These are phyloP conservation scores for Catamblyrhynchus diadema DNA, from an alignment of 2,797 vertebrate genomes.

Conservation along the genomic window DNA sequence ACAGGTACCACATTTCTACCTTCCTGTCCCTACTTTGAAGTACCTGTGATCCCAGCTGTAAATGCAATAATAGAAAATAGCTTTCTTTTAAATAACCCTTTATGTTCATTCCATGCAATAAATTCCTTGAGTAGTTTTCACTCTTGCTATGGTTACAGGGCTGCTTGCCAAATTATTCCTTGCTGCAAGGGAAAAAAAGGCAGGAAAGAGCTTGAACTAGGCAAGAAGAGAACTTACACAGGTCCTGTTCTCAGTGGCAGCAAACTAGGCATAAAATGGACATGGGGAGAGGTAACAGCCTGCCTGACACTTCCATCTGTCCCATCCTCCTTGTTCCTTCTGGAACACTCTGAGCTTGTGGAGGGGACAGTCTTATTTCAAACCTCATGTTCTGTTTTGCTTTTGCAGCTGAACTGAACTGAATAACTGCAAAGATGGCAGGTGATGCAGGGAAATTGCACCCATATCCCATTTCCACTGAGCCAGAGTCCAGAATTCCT, in stretches of 20 bases:
- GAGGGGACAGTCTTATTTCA: neutral
- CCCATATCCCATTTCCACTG: fast-evolving
- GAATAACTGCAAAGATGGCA: neutral
- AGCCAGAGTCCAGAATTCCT: neutral
- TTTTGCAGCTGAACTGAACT: neutral
- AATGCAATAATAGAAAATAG: neutral
- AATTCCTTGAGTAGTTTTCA: neutral
- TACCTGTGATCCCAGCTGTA: neutral
- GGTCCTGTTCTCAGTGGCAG: neutral
- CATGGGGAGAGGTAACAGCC: neutral
- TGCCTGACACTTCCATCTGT: neutral
- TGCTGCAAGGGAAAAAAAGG: neutral
- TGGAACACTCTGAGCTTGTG: neutral
- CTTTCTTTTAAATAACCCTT: neutral
- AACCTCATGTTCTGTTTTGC: neutral
- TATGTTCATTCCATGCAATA: neutral
- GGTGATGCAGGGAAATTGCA: neutral
- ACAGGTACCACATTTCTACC: neutral
- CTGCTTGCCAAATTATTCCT: neutral
- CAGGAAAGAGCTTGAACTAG: neutral
- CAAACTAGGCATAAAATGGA: neutral
- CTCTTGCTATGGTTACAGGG: neutral
- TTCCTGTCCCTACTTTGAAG: neutral
- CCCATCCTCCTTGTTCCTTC: neutral
- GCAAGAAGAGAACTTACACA: neutral